Base-by-base conservation (phyloP, 2,888 invertebrate species). In the Polymixis lichenea region DNA sequence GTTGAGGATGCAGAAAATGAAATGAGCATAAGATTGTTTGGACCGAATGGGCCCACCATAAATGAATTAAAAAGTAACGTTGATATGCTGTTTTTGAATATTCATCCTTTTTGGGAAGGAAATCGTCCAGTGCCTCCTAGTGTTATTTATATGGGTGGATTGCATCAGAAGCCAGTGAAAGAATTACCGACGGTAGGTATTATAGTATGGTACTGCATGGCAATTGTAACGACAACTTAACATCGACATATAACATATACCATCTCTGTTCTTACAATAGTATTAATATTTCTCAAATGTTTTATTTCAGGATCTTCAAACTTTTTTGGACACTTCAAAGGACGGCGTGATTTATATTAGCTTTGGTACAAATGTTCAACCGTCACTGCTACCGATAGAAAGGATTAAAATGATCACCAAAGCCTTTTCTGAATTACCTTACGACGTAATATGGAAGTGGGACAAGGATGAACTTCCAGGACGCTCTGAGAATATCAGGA, bases 341-440 rank as follows among this genome's bases (percentile, higher is more conserved):
- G 86, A 93, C 46, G 96, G 96, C 0, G 94, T 95, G 0, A 92
- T 96, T 22, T 95, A 94, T 82, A 90, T 96, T 46, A 96, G 96
- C 84, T 92, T 96, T 77, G 96, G 96, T 0, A 93, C 95, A 13
- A 95, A 94, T 56, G 90, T 94, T 0, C 87, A 90, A 53, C 90
- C 94, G 2, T 89, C 91, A 0, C 43, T 89, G 0, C 82, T 96
- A 55, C 91, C 94, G 3, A 81, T 88, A 28, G 89, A 93, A 60
- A 92, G 83, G 71, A 80, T 93, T 5, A 82, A 91, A 58, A 81
- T 86, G 0, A 83, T 96, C 11, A 64, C 92, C 0, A 90, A 89
- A 49, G 93, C 92, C 0, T 93, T 95, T 66, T 90, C 92, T 0
- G 80, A 89, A 32, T 75, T 95, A 51, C 92, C 92, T 7, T 94